A percentile compares a stretch with the other conserved stretches of the same genome.
Conservation (phyloP, 2,797 vertebrate species). For the Numenius phaeopus region DNA sequence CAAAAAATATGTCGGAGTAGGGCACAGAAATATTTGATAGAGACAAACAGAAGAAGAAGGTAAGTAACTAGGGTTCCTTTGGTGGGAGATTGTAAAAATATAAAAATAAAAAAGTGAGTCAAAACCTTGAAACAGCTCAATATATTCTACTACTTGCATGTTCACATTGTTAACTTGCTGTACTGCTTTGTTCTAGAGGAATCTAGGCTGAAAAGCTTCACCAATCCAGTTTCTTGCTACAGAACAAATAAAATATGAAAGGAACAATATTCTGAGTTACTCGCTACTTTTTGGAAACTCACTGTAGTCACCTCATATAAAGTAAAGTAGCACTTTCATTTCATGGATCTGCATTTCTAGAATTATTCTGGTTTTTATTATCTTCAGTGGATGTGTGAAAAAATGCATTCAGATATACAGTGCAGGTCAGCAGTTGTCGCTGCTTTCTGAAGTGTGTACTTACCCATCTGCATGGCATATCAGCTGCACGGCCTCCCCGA, state of each 20-base stretch:
- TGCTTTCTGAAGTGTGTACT: neutral
- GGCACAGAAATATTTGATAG: constrained; percentile 83
- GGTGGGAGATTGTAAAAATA: neutral
- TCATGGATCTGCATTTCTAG: neutral
- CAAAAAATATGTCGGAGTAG: constrained; percentile 84
- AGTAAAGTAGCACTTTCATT: neutral
- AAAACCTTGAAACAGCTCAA: neutral
- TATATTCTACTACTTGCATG: neutral
- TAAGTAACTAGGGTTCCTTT: constrained; percentile 69
- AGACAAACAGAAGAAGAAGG: constrained; percentile 91
- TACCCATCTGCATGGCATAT: accelerated
- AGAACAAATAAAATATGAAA: neutral
- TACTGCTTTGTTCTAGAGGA: neutral
- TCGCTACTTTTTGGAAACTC: neutral
- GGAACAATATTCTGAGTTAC: neutral
- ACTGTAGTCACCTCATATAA: neutral
- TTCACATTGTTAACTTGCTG: neutral
- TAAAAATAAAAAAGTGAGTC: neutral
- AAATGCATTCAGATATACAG: neutral
- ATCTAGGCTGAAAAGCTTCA: neutral
- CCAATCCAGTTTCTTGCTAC: neutral
- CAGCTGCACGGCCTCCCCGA: neutral
- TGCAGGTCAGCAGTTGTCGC: accelerated
- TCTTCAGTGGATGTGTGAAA: neutral
- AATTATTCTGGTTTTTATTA: neutral